Conservation (phyloP, 1,140 invertebrate genomes). For the Drosophila tristis region DNA sequence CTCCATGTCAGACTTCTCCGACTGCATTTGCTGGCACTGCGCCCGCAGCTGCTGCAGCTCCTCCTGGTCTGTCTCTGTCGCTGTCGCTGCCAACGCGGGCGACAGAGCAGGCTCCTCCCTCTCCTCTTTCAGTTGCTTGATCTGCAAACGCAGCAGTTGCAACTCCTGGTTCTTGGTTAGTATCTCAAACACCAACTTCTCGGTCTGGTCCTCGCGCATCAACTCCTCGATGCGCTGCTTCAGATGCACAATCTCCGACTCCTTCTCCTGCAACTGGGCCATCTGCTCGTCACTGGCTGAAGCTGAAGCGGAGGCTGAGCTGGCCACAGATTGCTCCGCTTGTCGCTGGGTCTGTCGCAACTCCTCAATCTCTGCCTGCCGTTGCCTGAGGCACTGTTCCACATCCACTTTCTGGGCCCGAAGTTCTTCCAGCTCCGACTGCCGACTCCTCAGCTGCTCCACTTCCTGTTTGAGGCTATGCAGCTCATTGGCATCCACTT, state of each 20-base stretch:
- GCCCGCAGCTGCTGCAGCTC: conserved; percentile 42
- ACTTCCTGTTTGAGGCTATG: conserved; percentile 12
- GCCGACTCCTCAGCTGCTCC: background rate
- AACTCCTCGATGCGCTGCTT: conserved; percentile 84
- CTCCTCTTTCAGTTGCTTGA: conserved; percentile 70
- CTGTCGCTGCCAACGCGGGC: background rate
- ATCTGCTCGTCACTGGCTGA: conserved; percentile 42
- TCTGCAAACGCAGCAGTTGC: conserved; percentile 64
- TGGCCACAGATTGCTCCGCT: background rate
- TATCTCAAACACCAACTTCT: conserved; percentile 79
- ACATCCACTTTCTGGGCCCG: background rate
- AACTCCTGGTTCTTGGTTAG: conserved; percentile 83
- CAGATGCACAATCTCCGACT: conserved; percentile 83
- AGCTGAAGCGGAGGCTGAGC: conserved; percentile 6
- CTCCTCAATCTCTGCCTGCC: conserved; percentile 25
- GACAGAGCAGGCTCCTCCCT: conserved; percentile 12
- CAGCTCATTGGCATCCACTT: conserved; percentile 10
- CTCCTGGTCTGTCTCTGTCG: background rate
- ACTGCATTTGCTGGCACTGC: conserved; percentile 44
- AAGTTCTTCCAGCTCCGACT: background rate
- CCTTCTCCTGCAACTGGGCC: conserved; percentile 71
- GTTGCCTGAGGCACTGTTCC: background rate
- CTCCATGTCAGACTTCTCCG: conserved; percentile 79
- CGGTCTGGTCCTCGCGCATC: conserved; percentile 81
- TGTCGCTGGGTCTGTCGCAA: conserved; percentile 15